These are phyloP conservation scores for Tamias sibiricus DNA, from an alignment of 2,113 vertebrate genomes.

Conservation along the genomic window DNA sequence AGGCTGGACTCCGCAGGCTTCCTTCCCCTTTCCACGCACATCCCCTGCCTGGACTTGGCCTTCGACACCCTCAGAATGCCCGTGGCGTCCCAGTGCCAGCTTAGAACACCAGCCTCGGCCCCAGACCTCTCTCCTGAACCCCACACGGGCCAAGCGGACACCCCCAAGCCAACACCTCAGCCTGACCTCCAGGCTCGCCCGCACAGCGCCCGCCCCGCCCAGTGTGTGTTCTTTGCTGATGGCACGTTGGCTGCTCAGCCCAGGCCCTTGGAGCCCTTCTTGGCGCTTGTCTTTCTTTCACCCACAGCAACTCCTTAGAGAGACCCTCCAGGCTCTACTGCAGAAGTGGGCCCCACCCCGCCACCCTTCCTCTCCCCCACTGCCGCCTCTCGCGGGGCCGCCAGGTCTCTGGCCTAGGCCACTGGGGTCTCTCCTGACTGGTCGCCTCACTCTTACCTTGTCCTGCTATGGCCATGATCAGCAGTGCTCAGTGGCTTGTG, in stretches of 20 bases:
- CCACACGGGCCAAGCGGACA: neutral
- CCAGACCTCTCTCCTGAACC: neutral
- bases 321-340: neutral
- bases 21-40: neutral
- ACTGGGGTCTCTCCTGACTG: too few relatives aligned
- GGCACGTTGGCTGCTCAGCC: neutral
- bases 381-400: too few relatives aligned
- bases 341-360: neutral
- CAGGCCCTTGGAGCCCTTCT: neutral
- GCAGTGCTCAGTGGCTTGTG: neutral
- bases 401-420: too few relatives aligned
- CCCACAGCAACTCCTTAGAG: neutral
- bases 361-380: neutral
- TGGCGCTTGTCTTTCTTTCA: slow-evolving; percentile 1
- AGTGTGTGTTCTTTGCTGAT: too few relatives aligned
- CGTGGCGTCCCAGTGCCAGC: neutral
- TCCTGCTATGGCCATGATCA: neutral
- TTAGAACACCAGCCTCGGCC: neutral
- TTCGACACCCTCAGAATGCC: neutral
- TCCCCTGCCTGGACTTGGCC: neutral
- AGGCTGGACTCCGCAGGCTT: neutral
- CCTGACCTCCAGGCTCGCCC: neutral
- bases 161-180: neutral
- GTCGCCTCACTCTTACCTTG: neutral
- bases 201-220: neutral